Evolutionary conservation across 2,888 invertebrate genomes (phyloP), one percentile per base, ranked within the genome.

Genomic region (Mycogona germanica): DNA sequence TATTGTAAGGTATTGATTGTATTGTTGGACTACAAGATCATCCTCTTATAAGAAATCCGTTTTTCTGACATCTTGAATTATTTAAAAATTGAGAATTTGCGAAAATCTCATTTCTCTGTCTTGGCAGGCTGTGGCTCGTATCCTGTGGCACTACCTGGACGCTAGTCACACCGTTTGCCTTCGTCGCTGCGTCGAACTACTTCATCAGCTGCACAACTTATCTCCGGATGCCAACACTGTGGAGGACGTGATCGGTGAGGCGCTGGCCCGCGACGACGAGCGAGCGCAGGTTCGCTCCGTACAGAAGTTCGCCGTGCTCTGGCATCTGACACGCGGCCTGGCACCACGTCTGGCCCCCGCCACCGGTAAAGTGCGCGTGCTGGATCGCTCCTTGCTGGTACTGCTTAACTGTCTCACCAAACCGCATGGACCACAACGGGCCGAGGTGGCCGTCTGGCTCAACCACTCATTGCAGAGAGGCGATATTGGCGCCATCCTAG

Each of bases 191-290:
- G 80, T 84, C 5, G 81, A 82, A 41, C 68, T 89, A 19, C 71
- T 89, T 2, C 80, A 85, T 64, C 82, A 84, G 64, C 73, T 89
- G 40, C 87, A 88, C 66, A 83, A 85, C 63, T 78, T 76, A 38
- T 68, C 81, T 62, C 71, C 76, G 61, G 64, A 66, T 67, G 72
- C 73, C 54, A 74, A 76, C 63, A 72, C 77, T n/a, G 84, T 85
- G 46, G 85, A 86, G 65, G 77, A 80, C 57, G 77, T 83, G 0
- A 80, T 85, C 47, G 80, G 71, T 21, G 58, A 60, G 32, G 63
- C 66, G 38, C 65, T 72, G 55, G 64, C 68, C 9, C 63, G 64
- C 25, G 64, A 66, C 32, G 63, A 66, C 56, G 65, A 68, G 66
- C 55, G 68, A 68, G 58, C 55, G 47, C 71, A 70, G 55, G 72